Conservation (phyloP, 1,140 invertebrate species). For the Pomacea maculata region DNA sequence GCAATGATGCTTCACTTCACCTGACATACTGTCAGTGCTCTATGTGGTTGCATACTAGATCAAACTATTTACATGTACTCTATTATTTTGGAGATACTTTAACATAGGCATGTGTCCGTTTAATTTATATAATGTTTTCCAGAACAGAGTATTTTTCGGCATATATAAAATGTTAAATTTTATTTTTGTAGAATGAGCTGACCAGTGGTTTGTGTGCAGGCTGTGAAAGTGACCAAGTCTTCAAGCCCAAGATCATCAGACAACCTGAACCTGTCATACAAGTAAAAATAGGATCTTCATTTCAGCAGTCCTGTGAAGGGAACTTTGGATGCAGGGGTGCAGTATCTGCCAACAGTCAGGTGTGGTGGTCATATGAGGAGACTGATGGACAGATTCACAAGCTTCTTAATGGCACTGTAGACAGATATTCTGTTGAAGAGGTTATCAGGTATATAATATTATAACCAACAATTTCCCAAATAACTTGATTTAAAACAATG, state of each 20-base stretch:
- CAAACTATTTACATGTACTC: too few relatives aligned
- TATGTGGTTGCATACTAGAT: too few relatives aligned
- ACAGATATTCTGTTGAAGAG: background rate
- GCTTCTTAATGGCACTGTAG: background rate
- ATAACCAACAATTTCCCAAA: background rate
- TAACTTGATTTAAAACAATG: background rate
- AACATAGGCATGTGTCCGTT: too few relatives aligned
- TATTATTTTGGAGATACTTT: too few relatives aligned
- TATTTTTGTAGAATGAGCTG: too few relatives aligned
- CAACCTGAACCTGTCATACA: slow-evolving; percentile 4
- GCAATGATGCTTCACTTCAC: too few relatives aligned
- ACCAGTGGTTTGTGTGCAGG: background rate
- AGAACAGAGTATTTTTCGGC: too few relatives aligned
- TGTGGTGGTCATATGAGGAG: background rate
- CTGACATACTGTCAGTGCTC: too few relatives aligned
- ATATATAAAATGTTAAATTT: too few relatives aligned
- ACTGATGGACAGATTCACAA: background rate
- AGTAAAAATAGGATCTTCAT: background rate
- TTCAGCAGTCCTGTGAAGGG: background rate
- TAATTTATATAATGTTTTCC: too few relatives aligned
- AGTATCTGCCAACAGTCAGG: background rate
- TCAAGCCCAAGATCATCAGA: background rate
- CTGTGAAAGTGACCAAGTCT: background rate
- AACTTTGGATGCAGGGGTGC: background rate
- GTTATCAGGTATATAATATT: background rate